Evolutionary conservation across 2,888 invertebrate species (phyloP), one percentile per base, ranked within the genome.

Genomic region (Drosophila barbarae): DNA sequence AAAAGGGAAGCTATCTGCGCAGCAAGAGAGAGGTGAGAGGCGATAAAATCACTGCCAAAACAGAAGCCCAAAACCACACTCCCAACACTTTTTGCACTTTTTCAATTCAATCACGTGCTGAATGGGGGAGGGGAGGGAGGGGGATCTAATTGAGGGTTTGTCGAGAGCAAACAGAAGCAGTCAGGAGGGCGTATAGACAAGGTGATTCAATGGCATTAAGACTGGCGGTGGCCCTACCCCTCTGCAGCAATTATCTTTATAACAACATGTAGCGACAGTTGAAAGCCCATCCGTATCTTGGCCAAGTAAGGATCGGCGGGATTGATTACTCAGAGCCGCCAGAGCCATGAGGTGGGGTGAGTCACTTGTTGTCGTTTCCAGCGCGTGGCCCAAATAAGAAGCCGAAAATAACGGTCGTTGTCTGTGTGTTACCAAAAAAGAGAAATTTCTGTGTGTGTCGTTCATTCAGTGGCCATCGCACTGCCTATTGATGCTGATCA

Each of bases 111-210:
- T 46, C 66, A 66, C 67, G 67, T 35, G 63, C 44, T 4, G 15
- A 13, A 15, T 12, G 42, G 44, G 3, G 6, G 2, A 4, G 15
- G 4, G 26, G 28, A 10, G 13, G 5, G 8, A 9, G 10, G 28
- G 41, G 26, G 56, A 50, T 69, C 55, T 56, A 61, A 76, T 76
- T 72, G 73, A 56, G 42, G 58, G 75, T 54, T 77, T 72, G 72
- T 21, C 47, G 59, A 60, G 66, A 66, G 75, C 53, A 77, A 70
- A 72, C 74, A 72, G 58, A 70, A 74, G 74, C 61, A 9, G 50
- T 13, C 28, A 12, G 44, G 28, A 28, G 44, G 44, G 28, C 44
- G 44, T 28, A 12, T 12, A 26, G 38, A 13, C 39, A 15, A 18
- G 41, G 38, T 51, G 51, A 51, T 39, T 51, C 51, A 39, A 51